A percentile compares a stretch with the other conserved stretches of the same genome.
Conservation (phyloP, 2,797 vertebrate species). For the Chiropotes sagulatus region DNA sequence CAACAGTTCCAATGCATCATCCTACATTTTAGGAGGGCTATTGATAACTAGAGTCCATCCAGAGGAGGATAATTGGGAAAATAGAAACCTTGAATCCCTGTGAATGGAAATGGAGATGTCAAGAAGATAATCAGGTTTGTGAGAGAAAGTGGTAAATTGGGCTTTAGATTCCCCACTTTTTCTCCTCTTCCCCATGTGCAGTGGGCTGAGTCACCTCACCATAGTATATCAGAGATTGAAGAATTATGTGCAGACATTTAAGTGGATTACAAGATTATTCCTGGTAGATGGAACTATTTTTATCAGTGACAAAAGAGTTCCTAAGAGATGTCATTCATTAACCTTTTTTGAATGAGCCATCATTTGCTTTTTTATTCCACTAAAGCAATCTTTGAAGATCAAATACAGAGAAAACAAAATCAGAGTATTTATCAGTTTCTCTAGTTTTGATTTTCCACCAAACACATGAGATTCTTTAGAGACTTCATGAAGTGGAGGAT, state of each 20-base stretch:
- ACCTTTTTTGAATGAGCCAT: not conserved
- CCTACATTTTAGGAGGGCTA: not conserved
- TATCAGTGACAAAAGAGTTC: not conserved
- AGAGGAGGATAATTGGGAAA: not conserved
- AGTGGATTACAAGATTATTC: not conserved
- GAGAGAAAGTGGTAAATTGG: not conserved
- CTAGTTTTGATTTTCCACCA: not conserved
- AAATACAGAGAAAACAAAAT: not conserved
- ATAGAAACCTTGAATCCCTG: not conserved
- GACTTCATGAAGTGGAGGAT: not conserved
- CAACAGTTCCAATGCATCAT: not conserved
- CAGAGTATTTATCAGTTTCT: not conserved
- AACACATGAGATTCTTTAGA: not conserved
- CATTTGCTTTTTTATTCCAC: constrained; percentile 15
- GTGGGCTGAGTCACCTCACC: not conserved
- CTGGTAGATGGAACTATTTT: not conserved
- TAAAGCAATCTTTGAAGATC: not conserved
- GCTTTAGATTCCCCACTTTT: not conserved
- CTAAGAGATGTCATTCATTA: not conserved
- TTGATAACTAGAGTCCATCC: not conserved
- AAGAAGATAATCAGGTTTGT: not conserved
- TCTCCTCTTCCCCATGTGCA: not conserved
- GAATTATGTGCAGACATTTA: not conserved
- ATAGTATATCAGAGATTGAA: not conserved
- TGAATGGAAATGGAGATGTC: not conserved